Percentiles rank a stretch among this genome's conserved stretches.
These are phyloP conservation scores for Pelecanoides urinatrix DNA, from an alignment of 2,113 vertebrate genomes.

Conservation along the genomic window DNA sequence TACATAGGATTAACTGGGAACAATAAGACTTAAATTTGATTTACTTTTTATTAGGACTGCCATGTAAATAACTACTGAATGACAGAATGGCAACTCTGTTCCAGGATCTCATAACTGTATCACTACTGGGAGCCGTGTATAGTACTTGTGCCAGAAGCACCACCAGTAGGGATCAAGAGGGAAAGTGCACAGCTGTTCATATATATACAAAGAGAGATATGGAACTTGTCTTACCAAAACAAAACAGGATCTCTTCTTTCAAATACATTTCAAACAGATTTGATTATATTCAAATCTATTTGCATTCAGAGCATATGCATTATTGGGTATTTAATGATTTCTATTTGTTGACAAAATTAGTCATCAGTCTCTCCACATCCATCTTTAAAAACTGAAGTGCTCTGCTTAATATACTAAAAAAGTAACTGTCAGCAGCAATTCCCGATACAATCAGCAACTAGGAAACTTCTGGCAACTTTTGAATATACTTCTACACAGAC, in stretches of 20 bases:
- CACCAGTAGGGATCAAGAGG: neutral
- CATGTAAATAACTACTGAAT: neutral
- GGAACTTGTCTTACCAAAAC: neutral
- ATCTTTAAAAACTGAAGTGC: neutral
- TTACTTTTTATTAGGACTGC: neutral
- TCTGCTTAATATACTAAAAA: neutral
- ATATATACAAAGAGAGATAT: neutral
- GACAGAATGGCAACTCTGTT: neutral
- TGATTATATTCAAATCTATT: neutral
- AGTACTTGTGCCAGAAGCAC: neutral
- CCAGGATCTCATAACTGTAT: neutral
- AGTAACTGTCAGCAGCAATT: neutral
- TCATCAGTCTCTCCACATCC: neutral
- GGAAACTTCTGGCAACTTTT: neutral
- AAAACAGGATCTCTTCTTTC: neutral
- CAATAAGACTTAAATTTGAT: neutral
- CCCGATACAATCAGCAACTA: neutral
- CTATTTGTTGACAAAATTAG: neutral
- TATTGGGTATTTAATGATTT: neutral
- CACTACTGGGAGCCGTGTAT: neutral
- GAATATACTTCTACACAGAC: neutral
- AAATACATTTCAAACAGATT: neutral
- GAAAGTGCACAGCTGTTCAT: neutral
- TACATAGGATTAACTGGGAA: neutral
- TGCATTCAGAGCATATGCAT: neutral